These are phyloP conservation scores for Ectemnius continuus DNA, from an alignment of 2,888 invertebrate genomes.

Conservation along the genomic window DNA sequence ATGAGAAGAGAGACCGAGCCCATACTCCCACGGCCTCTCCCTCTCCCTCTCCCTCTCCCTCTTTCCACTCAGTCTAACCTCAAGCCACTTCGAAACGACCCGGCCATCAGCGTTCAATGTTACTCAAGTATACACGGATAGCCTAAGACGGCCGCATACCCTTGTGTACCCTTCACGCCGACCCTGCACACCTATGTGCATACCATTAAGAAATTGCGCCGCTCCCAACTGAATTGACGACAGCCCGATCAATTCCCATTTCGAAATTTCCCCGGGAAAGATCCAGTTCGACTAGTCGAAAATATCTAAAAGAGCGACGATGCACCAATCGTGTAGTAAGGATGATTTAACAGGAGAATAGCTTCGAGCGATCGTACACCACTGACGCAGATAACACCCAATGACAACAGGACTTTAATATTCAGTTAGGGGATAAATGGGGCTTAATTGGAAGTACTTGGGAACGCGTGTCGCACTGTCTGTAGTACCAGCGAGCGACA, in stretches of 20 bases:
- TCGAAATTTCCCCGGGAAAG: neutral
- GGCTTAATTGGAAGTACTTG: neutral
- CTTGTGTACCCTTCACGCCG: constrained; percentile 39
- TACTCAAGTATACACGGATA: constrained; percentile 42
- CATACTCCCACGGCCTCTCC: constrained; percentile 19
- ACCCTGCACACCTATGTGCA: constrained; percentile 36
- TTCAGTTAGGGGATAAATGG: neutral
- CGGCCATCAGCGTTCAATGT: constrained; percentile 56
- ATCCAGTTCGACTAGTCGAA: neutral
- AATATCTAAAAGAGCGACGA: neutral
- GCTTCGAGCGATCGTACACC: no score
- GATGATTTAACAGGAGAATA: no score
- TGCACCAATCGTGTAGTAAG: neutral
- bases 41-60: no score
- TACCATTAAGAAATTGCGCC: constrained; percentile 52
- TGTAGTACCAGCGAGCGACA: neutral
- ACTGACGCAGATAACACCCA: neutral
- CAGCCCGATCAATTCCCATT: neutral
- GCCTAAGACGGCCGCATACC: constrained; percentile 4
- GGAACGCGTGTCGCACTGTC: neutral
- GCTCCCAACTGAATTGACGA: neutral
- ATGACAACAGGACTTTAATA: neutral
- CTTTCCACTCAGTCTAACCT: constrained; percentile 51
- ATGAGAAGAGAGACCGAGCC: constrained; percentile 73
- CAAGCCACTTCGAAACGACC: constrained; percentile 63